Evolutionary conservation across 2,113 vertebrate genomes (phyloP).

Genomic region (Trachemys scripta): DNA sequence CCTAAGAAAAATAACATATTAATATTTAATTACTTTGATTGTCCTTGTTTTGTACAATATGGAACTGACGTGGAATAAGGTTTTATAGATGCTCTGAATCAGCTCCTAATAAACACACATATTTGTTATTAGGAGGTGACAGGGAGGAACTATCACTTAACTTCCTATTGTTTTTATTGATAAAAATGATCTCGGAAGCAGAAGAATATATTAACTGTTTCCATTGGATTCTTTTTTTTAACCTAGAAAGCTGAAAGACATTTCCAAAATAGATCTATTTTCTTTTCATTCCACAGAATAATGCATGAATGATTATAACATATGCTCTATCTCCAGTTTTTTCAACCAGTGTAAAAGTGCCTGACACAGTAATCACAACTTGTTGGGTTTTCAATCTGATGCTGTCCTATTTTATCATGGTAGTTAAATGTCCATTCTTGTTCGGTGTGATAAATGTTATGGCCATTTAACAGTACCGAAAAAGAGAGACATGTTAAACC

Average conservation of each 20-base stretch:
- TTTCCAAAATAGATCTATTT: conserved; percentile 87
- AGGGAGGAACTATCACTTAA: conserved; percentile 60
- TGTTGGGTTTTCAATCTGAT: conserved; percentile 90
- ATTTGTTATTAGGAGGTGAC: conserved; percentile 18
- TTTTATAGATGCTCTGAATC: conserved; percentile 36
- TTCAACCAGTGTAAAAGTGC: conserved; percentile 84
- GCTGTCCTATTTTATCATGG: conserved; percentile 86
- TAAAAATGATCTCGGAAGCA: conserved; percentile 80
- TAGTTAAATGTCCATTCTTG: conserved; percentile 89
- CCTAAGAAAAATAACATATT: conserved; percentile 1
- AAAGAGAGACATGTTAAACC: conserved; percentile 93
- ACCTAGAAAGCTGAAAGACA: conserved; percentile 79
- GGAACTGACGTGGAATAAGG: neutral
- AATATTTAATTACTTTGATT: conserved; percentile 26
- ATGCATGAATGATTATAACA: conserved; percentile 88
- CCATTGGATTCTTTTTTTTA: conserved; percentile 67
- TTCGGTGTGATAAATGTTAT: conserved; percentile 93
- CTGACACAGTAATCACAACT: conserved; percentile 91
- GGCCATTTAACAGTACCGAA: conserved; percentile 93
- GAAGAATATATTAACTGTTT: conserved; percentile 78
- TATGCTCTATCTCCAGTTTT: conserved; percentile 82
- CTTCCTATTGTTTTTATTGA: conserved; percentile 81
- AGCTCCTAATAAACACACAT: conserved; percentile 57
- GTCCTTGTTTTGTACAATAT: conserved; percentile 38
- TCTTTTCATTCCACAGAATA: conserved; percentile 86